Conservation (phyloP, 2,888 invertebrate genomes). For the Erynnis tages region DNA sequence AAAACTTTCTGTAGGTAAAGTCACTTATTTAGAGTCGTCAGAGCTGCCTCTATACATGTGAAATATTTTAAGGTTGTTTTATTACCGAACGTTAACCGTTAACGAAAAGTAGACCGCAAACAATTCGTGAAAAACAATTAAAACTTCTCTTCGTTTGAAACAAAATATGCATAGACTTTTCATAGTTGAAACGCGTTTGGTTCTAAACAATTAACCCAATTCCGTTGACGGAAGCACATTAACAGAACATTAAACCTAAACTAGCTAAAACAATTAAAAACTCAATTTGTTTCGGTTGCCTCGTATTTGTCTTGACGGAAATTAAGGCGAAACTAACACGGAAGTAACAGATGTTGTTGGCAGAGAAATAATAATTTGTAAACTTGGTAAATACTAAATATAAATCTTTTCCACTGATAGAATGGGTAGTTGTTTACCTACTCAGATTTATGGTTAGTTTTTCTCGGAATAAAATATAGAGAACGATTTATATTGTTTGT, state of each 20-base stretch:
- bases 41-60: too few relatives aligned
- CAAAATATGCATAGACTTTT: not conserved
- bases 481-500: too few relatives aligned
- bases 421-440: too few relatives aligned
- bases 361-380: not conserved
- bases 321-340: constrained; percentile 18
- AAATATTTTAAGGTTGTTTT: too few relatives aligned
- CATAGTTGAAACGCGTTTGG: constrained; percentile 6
- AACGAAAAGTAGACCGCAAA: not conserved
- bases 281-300: constrained; percentile 17
- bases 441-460: too few relatives aligned
- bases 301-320: constrained; percentile 12
- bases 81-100: not conserved
- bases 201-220: constrained; percentile 14
- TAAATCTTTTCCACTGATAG: too few relatives aligned
- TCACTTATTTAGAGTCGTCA: too few relatives aligned
- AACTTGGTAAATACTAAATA: too few relatives aligned
- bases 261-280: constrained; percentile 21
- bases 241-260: constrained; percentile 18
- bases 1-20: too few relatives aligned
- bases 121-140: not conserved
- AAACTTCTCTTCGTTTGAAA: not conserved
- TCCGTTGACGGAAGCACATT: constrained; percentile 18
- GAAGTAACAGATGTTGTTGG: constrained; percentile 10
- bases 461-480: too few relatives aligned